These are phyloP conservation scores for Caenorhabditis inopinata DNA, from an alignment of 1,140 invertebrate genomes.

Conservation along the genomic window DNA sequence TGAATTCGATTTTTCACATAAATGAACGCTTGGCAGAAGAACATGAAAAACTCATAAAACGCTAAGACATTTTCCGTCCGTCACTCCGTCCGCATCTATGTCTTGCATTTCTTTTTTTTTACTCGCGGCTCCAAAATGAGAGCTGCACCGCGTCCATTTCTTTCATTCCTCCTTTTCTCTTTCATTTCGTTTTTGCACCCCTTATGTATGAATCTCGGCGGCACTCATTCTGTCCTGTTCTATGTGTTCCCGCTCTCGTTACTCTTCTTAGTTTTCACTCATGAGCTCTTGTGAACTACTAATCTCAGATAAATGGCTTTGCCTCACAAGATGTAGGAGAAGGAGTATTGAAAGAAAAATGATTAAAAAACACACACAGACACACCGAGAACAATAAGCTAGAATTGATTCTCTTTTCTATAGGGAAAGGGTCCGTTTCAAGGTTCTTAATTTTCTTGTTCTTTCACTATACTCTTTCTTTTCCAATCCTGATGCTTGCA, in stretches of 20 bases:
- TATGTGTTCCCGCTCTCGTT: background rate
- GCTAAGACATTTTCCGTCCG: background rate
- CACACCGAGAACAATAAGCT: background rate
- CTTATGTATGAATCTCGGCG: constrained; percentile 13
- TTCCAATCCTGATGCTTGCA: background rate
- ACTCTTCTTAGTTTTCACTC: background rate
- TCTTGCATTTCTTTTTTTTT: background rate
- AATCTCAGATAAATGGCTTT: background rate
- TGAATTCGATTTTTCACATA: no score
- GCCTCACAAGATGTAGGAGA: background rate
- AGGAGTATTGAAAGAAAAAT: background rate
- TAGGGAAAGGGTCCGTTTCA: no score
- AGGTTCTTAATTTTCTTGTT: no score
- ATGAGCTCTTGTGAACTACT: background rate
- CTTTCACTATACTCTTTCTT: background rate
- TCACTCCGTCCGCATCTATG: constrained; percentile 4
- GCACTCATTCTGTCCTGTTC: background rate
- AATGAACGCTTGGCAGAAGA: background rate
- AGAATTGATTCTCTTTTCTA: background rate
- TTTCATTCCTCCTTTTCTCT: background rate
- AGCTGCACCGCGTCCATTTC: background rate
- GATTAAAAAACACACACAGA: no score
- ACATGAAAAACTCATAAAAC: background rate
- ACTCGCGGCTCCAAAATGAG: background rate
- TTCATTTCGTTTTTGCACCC: constrained; percentile 6